Conservation (phyloP, 2,797 vertebrate species). For the Aphelocoma californica region DNA sequence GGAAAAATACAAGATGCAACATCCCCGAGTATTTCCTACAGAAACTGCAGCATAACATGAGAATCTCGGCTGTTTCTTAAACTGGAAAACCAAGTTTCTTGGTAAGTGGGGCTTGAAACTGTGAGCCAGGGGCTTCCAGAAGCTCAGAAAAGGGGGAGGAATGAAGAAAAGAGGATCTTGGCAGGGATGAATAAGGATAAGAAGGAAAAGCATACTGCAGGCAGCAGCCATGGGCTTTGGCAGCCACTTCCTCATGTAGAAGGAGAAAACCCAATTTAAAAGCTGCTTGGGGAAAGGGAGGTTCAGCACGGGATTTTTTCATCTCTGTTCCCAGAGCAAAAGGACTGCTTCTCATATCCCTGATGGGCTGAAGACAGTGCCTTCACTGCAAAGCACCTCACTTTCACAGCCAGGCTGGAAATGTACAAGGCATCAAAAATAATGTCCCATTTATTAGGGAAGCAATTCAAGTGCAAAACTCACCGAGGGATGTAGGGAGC, state of each 20-base stretch:
- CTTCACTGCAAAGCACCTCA: background rate
- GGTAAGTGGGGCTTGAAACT: slow-evolving; percentile 18
- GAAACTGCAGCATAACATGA: background rate
- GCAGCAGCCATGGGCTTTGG: slow-evolving; percentile 38
- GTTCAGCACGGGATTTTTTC: slow-evolving; percentile 36
- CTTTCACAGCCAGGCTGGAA: background rate
- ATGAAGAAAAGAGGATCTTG: slow-evolving; percentile 41
- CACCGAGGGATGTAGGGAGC: background rate
- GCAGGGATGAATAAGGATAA: slow-evolving; percentile 32
- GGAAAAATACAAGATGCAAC: background rate
- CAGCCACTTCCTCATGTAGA: slow-evolving; percentile 24
- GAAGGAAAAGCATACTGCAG: slow-evolving; percentile 39
- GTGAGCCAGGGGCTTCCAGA: slow-evolving; percentile 17
- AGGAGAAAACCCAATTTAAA: background rate
- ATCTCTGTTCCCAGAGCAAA: slow-evolving; percentile 4
- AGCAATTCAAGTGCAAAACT: slow-evolving; percentile 34
- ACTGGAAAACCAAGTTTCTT: slow-evolving; percentile 5
- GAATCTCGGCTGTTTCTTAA: background rate
- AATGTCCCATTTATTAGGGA: slow-evolving; percentile 41
- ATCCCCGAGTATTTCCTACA: background rate
- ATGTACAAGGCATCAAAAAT: background rate
- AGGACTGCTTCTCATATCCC: background rate
- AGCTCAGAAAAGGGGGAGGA: slow-evolving; percentile 7
- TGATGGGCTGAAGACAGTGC: background rate
- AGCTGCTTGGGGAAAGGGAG: slow-evolving; percentile 40